phyloP scores from a whole-genome alignment of 2,113 vertebrate species.

The Paracanthobrama guichenoti region DNA sequence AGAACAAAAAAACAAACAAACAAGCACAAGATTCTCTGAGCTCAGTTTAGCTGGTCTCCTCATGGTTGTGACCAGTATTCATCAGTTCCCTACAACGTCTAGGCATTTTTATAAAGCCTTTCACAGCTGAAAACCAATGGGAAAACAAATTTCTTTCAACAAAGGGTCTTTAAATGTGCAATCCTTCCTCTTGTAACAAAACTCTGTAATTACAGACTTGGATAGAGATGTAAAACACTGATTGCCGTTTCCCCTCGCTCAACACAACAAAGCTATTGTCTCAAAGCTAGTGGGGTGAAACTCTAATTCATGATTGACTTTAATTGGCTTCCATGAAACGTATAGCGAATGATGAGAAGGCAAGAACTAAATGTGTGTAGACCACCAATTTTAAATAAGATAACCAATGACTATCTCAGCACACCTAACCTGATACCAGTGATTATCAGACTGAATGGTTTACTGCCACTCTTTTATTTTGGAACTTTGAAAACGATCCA shows the following conservation, averaged over 20 bases:
- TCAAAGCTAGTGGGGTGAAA: background rate
- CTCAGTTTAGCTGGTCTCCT: background rate
- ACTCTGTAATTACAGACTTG: constrained; percentile 60
- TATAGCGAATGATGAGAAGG: constrained; percentile 7
- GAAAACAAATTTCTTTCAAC: constrained; percentile 16
- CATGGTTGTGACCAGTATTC: background rate
- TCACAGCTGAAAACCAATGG: constrained; percentile 1
- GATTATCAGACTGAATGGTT: constrained; percentile 8
- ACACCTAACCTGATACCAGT: background rate
- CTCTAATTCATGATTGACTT: constrained; percentile 4
- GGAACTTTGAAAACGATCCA: background rate
- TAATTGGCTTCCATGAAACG: constrained; percentile 7
- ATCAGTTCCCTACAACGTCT: background rate
- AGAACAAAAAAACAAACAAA: too few relatives aligned
- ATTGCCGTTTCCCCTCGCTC: background rate
- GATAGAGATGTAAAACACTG: constrained; percentile 19
- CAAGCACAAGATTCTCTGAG: background rate
- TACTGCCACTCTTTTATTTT: background rate
- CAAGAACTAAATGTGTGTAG: background rate
- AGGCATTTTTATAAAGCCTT: constrained; percentile 44
- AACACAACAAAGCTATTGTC: constrained; percentile 41
- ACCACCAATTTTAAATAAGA: constrained; percentile 22
- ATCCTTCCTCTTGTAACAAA: constrained; percentile 51
- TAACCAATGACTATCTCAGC: background rate
- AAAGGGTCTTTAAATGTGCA: constrained; percentile 34